A percentile compares a stretch with the other conserved stretches of the same genome.
These are phyloP conservation scores for Drosophila borealis DNA, from an alignment of 2,888 invertebrate genomes.

Conservation along the genomic window DNA sequence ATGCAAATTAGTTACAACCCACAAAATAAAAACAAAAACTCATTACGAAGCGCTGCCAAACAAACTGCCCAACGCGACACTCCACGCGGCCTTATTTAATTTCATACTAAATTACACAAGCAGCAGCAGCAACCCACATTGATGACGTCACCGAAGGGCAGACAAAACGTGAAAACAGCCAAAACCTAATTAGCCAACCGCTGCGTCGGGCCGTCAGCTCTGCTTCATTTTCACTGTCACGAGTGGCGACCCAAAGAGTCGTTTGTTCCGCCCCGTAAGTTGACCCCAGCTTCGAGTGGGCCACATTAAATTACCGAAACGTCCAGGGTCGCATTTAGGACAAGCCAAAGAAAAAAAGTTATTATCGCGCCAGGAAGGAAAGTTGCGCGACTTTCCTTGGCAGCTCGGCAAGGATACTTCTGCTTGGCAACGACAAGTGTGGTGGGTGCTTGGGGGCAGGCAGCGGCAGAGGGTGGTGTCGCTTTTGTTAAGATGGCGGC, in stretches of 20 bases:
- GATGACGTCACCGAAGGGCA: slow-evolving; percentile 63
- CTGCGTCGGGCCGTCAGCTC: slow-evolving; percentile 22
- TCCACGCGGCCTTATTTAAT: slow-evolving; percentile 67
- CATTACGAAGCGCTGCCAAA: slow-evolving; percentile 47
- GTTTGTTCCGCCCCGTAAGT: slow-evolving; percentile 38
- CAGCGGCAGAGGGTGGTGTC: slow-evolving; percentile 10
- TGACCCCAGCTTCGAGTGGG: slow-evolving; percentile 35
- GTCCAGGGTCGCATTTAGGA: slow-evolving; percentile 39
- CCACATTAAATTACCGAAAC: slow-evolving; percentile 54
- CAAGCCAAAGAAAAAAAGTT: slow-evolving; percentile 48
- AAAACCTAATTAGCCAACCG: slow-evolving; percentile 82
- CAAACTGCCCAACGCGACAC: slow-evolving; percentile 37
- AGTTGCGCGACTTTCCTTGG: slow-evolving; percentile 23
- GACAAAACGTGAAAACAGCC: slow-evolving; percentile 50
- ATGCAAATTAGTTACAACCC: slow-evolving; percentile 73
- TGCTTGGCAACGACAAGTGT: slow-evolving; percentile 18
- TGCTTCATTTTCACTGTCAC: slow-evolving; percentile 78
- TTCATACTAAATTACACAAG: slow-evolving; percentile 75
- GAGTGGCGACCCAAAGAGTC: slow-evolving; percentile 44
- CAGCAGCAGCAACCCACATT: slow-evolving; percentile 41
- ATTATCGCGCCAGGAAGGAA: slow-evolving; percentile 58
- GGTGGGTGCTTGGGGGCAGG: not conserved
- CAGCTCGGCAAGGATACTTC: slow-evolving; percentile 33
- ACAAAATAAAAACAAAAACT: slow-evolving; percentile 61
- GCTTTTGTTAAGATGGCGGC: slow-evolving; percentile 36